Evolutionary conservation across 2,113 vertebrate species (phyloP).

Genomic region (Cranoglanis bouderius): DNA sequence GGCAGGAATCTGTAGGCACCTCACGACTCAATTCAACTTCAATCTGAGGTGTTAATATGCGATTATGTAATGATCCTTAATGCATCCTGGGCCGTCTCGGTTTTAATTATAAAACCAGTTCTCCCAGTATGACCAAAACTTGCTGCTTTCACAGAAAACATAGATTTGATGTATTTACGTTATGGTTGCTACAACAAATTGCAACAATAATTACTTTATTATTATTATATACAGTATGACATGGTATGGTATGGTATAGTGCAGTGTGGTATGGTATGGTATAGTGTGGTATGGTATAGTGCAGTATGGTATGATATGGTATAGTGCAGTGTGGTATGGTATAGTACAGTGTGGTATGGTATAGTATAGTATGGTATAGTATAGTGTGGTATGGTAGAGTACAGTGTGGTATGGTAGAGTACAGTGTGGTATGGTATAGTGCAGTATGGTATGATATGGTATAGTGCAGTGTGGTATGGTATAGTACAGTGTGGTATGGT

Average conservation of each 20-base stretch:
- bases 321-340: not conserved
- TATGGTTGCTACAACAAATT: not conserved
- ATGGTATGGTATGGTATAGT: not conserved
- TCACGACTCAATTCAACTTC: constrained; percentile 14
- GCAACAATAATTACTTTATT: not conserved
- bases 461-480: not conserved
- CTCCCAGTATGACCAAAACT: not conserved
- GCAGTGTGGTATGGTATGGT: not conserved
- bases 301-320: not conserved
- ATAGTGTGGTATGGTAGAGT: not conserved
- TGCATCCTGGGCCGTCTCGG: not conserved
- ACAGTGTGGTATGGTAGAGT: not conserved
- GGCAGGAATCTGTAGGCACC: constrained; percentile 21
- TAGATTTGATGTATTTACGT: not conserved
- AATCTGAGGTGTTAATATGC: constrained; percentile 10
- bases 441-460: not conserved
- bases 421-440: not conserved
- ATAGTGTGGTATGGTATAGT: not conserved
- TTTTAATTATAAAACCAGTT: not conserved
- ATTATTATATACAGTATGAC: constrained; percentile 50
- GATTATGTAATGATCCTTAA: constrained; percentile 6
- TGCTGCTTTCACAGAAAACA: not conserved
- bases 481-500: not conserved
- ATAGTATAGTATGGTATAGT: not conserved
- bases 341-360: not conserved